Conservation (phyloP, 2,888 invertebrate species). For the Stomorhina lunata region DNA sequence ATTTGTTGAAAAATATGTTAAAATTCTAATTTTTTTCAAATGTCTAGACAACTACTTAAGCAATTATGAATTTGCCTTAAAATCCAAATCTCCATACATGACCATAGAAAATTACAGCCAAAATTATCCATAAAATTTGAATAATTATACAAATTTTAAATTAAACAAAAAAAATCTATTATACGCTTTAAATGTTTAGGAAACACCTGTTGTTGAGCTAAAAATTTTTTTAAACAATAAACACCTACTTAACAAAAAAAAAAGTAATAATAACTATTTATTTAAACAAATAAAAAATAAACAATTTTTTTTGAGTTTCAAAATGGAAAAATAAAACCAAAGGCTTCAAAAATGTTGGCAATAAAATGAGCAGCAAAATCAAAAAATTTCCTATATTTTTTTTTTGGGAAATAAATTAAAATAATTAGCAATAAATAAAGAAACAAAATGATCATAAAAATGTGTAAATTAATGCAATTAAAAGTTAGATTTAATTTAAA, state of each 20-base stretch:
- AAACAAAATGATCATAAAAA: not conserved
- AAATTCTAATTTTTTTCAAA: not conserved
- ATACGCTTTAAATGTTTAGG: not conserved
- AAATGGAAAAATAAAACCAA: not conserved
- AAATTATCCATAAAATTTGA: slow-evolving; percentile 1
- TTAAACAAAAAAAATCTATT: slow-evolving; percentile 15
- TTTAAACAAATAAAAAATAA: slow-evolving; percentile 16
- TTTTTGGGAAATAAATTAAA: not conserved
- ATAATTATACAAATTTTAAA: slow-evolving; percentile 19
- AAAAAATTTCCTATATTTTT: not conserved
- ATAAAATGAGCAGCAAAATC: not conserved
- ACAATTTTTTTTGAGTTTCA: no score
- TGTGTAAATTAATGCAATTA: no score
- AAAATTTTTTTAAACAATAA: slow-evolving; percentile 31
- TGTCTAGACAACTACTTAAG: slow-evolving; percentile 10
- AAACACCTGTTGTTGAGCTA: slow-evolving; percentile 30
- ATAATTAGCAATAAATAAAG: not conserved
- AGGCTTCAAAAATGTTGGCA: no score
- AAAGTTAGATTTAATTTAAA: no score
- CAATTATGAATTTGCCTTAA: not conserved
- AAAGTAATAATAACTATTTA: not conserved
- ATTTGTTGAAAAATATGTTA: not conserved
- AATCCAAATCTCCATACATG: slow-evolving; percentile 8
- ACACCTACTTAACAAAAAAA: slow-evolving; percentile 42
- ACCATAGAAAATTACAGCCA: slow-evolving; percentile 10